phyloP scores from a whole-genome alignment of 2,888 invertebrate species.

The Diarsia mendica region DNA sequence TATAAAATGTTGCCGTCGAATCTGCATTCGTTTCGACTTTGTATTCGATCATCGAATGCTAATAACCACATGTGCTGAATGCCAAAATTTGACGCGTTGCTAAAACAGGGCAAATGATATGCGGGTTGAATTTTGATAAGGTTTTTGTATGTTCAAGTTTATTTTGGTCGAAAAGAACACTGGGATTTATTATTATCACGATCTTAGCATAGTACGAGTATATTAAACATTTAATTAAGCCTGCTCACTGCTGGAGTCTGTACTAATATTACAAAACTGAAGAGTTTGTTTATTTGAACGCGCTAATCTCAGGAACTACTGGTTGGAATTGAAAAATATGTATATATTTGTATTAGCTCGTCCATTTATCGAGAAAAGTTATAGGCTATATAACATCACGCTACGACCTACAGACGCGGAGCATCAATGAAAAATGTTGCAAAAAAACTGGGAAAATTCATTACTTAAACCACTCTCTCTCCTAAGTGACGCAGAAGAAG shows the following conservation, averaged over 20 bases:
- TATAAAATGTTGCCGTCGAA: slow-evolving; percentile 61
- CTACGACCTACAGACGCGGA: no score
- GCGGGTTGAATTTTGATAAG: slow-evolving; percentile 23
- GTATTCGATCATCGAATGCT: slow-evolving; percentile 65
- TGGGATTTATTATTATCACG: neutral
- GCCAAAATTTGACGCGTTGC: slow-evolving; percentile 31
- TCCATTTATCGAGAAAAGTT: no score
- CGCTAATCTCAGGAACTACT: no score
- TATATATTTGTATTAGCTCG: no score
- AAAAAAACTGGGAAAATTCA: no score
- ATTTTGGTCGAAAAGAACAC: neutral
- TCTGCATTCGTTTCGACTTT: slow-evolving; percentile 66
- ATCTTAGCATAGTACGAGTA: neutral
- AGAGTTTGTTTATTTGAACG: no score
- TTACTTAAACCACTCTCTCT: no score
- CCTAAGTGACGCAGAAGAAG: no score
- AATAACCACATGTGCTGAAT: slow-evolving; percentile 67
- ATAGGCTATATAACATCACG: no score
- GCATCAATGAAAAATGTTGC: no score
- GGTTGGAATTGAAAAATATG: no score
- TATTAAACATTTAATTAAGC: neutral
- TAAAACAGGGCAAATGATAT: slow-evolving; percentile 14
- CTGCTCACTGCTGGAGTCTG: neutral
- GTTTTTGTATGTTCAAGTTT: slow-evolving; percentile 10
- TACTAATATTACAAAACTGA: no score